A percentile compares a stretch with the other conserved stretches of the same genome.
phyloP scores from a whole-genome alignment of 2,888 invertebrate species.

The Aphodius granarius region DNA sequence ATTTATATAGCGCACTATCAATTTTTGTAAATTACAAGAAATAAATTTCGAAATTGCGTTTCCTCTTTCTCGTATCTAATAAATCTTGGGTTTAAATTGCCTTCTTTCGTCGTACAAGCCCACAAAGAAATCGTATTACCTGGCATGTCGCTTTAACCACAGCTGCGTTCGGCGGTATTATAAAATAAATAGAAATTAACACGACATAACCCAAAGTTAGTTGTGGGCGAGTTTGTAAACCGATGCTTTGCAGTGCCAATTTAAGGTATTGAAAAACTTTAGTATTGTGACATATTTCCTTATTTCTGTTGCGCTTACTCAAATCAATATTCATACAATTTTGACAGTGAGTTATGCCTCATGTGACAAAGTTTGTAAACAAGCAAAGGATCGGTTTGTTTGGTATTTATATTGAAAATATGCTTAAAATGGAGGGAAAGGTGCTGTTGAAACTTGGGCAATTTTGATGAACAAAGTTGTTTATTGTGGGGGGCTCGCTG shows the following conservation, averaged over 20 bases:
- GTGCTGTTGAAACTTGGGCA: neutral
- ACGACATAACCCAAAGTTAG: neutral
- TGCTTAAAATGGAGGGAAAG: neutral
- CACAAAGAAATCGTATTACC: neutral
- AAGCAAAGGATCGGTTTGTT: neutral
- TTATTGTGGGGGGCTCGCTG: neutral
- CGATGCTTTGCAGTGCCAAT: no score
- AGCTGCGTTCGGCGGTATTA: no score
- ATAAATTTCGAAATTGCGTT: constrained; percentile 10
- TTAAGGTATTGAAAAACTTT: no score
- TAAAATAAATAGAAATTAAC: no score
- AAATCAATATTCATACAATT: no score
- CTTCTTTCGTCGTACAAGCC: neutral
- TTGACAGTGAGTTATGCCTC: no score
- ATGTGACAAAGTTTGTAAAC: neutral
- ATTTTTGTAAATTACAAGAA: constrained; percentile 14
- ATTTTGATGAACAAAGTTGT: neutral
- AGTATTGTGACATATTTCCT: no score
- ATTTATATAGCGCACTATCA: constrained; percentile 7
- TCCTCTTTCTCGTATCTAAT: neutral
- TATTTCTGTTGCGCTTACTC: no score
- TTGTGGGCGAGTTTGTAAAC: no score
- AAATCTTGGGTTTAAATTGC: neutral
- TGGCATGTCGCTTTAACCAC: neutral
- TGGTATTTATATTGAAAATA: neutral